These are phyloP conservation scores for Acanthiza pusilla DNA, from an alignment of 2,797 vertebrate species.

Conservation along the genomic window DNA sequence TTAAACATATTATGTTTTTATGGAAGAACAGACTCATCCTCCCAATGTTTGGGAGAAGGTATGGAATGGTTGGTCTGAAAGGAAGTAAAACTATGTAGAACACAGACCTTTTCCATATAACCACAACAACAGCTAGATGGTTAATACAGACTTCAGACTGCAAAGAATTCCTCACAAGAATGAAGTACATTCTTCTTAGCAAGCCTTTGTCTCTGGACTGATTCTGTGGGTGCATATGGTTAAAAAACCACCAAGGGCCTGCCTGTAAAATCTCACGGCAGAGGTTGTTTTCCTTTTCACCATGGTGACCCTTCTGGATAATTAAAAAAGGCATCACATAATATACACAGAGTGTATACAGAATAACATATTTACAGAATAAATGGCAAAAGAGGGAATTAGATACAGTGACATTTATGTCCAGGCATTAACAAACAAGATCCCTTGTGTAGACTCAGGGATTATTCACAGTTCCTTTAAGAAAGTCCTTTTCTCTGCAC, in stretches of 20 bases:
- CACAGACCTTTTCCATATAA: background rate
- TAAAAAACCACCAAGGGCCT: background rate
- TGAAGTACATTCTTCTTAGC: background rate
- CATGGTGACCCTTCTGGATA: background rate
- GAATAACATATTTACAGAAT: background rate
- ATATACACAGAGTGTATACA: background rate
- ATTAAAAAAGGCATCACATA: background rate
- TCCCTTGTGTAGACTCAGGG: background rate
- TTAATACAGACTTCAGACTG: background rate
- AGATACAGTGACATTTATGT: conserved; percentile 16
- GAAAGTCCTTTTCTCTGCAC: background rate
- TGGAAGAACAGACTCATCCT: background rate
- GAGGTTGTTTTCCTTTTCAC: background rate
- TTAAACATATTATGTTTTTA: background rate
- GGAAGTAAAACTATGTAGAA: background rate
- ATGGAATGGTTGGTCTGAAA: background rate
- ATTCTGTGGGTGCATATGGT: background rate
- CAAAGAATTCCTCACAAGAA: background rate
- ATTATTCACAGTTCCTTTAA: conserved; percentile 17
- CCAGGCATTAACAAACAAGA: conserved; percentile 11
- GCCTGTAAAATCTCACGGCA: background rate
- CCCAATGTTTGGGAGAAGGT: background rate
- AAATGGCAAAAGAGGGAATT: conserved; percentile 13
- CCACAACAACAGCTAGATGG: background rate
- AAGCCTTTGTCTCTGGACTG: background rate